Percentiles rank a stretch among this genome's conserved stretches.
These are phyloP conservation scores for Druon quercuslanigerum DNA, from an alignment of 1,140 invertebrate species.

Conservation along the genomic window DNA sequence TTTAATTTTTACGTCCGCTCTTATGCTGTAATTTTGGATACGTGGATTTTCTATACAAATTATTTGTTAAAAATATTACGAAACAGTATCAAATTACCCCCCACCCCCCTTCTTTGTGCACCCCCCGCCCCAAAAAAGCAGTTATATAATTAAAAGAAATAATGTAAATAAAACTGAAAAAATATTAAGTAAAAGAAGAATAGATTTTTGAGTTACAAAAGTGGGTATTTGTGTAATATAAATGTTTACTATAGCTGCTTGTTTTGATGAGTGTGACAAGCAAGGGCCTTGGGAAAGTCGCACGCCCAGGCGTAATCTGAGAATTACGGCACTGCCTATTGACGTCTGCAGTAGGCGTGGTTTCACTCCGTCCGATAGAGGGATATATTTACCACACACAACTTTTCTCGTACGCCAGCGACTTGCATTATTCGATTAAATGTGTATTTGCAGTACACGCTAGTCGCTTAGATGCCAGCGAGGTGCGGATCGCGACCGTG, in stretches of 20 bases:
- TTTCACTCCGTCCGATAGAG: slow-evolving; percentile 62
- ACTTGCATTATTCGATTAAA: slow-evolving; percentile 61
- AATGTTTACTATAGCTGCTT: background rate
- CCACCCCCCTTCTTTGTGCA: no score
- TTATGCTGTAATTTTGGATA: no score
- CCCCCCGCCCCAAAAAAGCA: no score
- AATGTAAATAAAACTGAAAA: no score
- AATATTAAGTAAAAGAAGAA: no score
- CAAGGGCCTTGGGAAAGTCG: slow-evolving; percentile 30
- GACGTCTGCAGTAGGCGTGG: slow-evolving; percentile 69
- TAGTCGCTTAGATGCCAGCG: slow-evolving; percentile 56
- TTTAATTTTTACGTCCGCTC: no score
- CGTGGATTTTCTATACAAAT: no score
- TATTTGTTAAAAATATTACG: no score
- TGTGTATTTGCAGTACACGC: slow-evolving; percentile 57
- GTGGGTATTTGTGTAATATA: background rate
- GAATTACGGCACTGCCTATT: slow-evolving; percentile 68
- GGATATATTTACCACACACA: slow-evolving; percentile 70
- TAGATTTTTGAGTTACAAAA: no score
- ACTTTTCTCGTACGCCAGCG: slow-evolving; percentile 64
- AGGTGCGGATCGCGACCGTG: slow-evolving; percentile 52
- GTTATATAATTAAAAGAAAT: no score
- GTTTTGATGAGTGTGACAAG: slow-evolving; percentile 7
- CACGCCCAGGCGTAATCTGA: slow-evolving; percentile 44
- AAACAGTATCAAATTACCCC: no score